Conservation (phyloP, 2,797 vertebrate species). For the Periophthalmus magnuspinnatus region DNA sequence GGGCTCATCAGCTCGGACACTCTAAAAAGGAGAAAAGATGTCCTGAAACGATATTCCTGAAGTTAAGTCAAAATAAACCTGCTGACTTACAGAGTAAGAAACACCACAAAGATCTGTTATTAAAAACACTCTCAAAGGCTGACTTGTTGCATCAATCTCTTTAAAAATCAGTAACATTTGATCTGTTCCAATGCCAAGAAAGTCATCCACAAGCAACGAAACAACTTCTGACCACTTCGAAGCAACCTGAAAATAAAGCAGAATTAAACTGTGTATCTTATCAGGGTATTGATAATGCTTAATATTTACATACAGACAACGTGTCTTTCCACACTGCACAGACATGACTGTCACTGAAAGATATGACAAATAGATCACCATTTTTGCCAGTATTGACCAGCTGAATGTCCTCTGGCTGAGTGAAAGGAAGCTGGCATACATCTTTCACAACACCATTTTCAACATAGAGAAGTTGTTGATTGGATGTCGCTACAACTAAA, state of each 20-base stretch:
- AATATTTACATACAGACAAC: constrained; percentile 78
- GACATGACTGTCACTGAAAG: constrained; percentile 76
- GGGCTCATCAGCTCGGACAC: constrained; percentile 38
- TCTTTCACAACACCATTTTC: constrained; percentile 81
- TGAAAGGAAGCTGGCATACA: constrained; percentile 84
- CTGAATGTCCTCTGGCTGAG: constrained; percentile 76
- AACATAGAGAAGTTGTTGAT: constrained; percentile 86
- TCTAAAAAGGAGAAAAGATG: constrained; percentile 60
- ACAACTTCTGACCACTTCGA: constrained; percentile 81
- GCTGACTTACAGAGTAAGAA: constrained; percentile 81
- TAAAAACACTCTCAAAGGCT: constrained; percentile 72
- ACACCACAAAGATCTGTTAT: constrained; percentile 86
- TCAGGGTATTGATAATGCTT: background rate
- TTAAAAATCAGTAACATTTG: constrained; percentile 87
- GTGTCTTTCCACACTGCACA: constrained; percentile 85
- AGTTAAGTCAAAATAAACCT: constrained; percentile 17
- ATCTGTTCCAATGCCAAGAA: constrained; percentile 86
- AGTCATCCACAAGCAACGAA: constrained; percentile 87
- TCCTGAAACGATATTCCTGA: background rate
- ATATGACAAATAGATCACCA: constrained; percentile 77
- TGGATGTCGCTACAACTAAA: constrained; percentile 78
- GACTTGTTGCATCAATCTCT: constrained; percentile 47
- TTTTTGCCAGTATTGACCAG: constrained; percentile 71
- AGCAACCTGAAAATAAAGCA: constrained; percentile 75
- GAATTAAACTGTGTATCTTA: constrained; percentile 9